Percentiles rank a stretch among this genome's conserved stretches.
Evolutionary conservation across 2,888 invertebrate species (phyloP).

Genomic region (Lithophane semibrunnea): DNA sequence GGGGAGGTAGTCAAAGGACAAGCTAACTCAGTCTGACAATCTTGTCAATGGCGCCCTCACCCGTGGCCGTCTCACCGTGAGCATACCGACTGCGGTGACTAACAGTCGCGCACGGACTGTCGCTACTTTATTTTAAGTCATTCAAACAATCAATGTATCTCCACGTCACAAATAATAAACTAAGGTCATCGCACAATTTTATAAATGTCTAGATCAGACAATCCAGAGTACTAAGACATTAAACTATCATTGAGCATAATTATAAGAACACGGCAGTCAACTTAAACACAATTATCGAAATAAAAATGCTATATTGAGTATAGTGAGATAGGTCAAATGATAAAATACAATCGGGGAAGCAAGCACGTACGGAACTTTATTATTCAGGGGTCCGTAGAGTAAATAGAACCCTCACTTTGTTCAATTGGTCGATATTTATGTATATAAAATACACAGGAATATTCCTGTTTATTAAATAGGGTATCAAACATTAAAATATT

Average conservation of each 20-base stretch:
- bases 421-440: conserved; percentile 58
- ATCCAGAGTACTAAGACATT: conserved; percentile 75
- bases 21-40: no score
- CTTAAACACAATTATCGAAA: conserved; percentile 79
- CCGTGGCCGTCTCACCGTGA: no score
- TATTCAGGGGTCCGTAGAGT: conserved; percentile 46
- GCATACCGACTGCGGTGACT: no score
- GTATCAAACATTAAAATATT: conserved; percentile 62
- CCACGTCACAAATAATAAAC: conserved; percentile 75
- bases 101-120: no score
- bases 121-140: conserved; percentile 20
- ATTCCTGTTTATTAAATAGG: conserved; percentile 56
- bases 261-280: conserved; percentile 88
- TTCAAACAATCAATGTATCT: conserved; percentile 66
- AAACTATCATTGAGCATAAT: conserved; percentile 89
- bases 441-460: conserved; percentile 57
- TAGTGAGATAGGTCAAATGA: conserved; percentile 81
- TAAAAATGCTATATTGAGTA: conserved; percentile 88
- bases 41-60: no score
- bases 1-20: no score
- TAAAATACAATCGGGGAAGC: conserved; percentile 70
- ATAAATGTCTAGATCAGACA: conserved; percentile 76
- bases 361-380: conserved; percentile 67
- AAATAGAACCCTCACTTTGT: conserved; percentile 56
- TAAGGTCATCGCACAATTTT: conserved; percentile 82